Conservation (phyloP, 1,140 invertebrate species). For the Tetragonula clypearis region DNA sequence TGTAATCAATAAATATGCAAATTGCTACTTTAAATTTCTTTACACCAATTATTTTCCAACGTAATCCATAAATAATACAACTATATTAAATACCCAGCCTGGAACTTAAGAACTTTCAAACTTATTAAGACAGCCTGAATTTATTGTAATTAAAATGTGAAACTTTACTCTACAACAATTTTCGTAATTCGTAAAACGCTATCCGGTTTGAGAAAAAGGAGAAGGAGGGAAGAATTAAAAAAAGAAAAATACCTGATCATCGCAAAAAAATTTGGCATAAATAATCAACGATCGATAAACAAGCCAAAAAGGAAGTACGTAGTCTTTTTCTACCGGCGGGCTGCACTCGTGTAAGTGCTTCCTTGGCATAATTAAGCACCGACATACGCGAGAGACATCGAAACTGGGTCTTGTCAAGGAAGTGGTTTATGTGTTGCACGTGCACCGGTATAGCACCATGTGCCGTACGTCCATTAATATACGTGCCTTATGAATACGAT, state of each 20-base stretch:
- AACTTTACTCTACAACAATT: not conserved
- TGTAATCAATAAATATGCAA: not conserved
- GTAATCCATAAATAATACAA: not conserved
- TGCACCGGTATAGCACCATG: slow-evolving; percentile 26
- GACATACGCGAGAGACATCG: slow-evolving; percentile 35
- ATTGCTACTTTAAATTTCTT: not conserved
- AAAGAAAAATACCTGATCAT: not conserved
- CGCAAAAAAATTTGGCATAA: slow-evolving; percentile 14
- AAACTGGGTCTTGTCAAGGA: slow-evolving; percentile 59
- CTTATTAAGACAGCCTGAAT: not conserved
- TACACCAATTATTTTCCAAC: not conserved
- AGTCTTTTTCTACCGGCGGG: not conserved
- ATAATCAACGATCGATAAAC: slow-evolving; percentile 10
- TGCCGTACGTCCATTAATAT: slow-evolving; percentile 45
- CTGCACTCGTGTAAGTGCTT: slow-evolving; percentile 41
- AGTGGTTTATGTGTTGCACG: slow-evolving; percentile 54
- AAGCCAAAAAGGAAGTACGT: slow-evolving; percentile 4
- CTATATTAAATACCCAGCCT: not conserved
- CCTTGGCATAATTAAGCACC: slow-evolving; percentile 48
- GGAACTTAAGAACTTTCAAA: not conserved
- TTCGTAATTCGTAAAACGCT: not conserved
- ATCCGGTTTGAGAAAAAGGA: not conserved
- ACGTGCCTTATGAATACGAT: slow-evolving; percentile 45
- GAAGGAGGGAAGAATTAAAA: not conserved
- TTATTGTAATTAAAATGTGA: not conserved